Evolutionary conservation across 2,113 vertebrate genomes (phyloP).

Genomic region (human): GRCh38 chr7:44995501-44996000

Average conservation of each 20-base stretch:
- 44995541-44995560: not conserved
- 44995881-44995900: not conserved
- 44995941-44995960: not conserved
- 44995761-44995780: not conserved
- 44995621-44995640: not conserved
- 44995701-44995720: not conserved
- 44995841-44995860: not conserved
- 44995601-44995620: not conserved
- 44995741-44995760: not conserved
- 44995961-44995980: not conserved
- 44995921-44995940: not conserved
- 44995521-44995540: not conserved
- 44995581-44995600: not conserved
- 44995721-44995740: not conserved
- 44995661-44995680: not conserved
- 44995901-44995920: not conserved
- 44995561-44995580: not conserved
- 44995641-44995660: not conserved
- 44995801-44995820: not conserved
- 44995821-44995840: not conserved
- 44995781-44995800: not conserved
- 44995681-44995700: not conserved
- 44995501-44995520: not conserved
- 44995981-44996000: too few species aligned
- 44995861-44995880: not conserved